Conservation (phyloP, 2,113 vertebrate species). For the Castor canadensis region DNA sequence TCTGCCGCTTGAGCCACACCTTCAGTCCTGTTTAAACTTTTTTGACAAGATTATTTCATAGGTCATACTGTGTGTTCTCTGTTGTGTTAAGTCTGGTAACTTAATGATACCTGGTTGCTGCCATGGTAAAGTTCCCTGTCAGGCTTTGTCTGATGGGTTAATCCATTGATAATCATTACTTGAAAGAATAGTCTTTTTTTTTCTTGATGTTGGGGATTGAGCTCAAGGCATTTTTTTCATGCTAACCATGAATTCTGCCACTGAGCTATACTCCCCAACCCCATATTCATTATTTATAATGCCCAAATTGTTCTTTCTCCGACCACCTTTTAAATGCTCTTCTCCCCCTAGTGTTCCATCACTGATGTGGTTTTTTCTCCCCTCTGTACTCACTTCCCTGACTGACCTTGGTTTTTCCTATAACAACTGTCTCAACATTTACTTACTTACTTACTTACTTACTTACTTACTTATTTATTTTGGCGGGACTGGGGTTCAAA, state of each 20-base stretch:
- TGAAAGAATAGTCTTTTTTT: not conserved
- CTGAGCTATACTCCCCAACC: not conserved
- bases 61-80: not conserved
- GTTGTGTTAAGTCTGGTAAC: not conserved
- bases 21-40: not conserved
- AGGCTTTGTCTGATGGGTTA: conserved; percentile 1
- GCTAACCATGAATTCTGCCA: not conserved
- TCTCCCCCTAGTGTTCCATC: not conserved
- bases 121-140: not conserved
- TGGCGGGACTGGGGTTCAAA: no score
- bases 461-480: no score
- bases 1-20: no score
- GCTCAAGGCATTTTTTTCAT: not conserved
- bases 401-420: not conserved
- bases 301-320: conserved; percentile 41
- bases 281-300: conserved; percentile 49
- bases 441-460: no score
- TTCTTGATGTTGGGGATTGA: not conserved
- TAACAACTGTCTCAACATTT: not conserved
- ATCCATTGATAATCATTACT: conserved; percentile 47
- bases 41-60: conserved; percentile 46
- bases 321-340: conserved; percentile 22
- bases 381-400: not conserved
- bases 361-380: conserved; percentile 4
- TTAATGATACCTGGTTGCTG: not conserved